phyloP scores from a whole-genome alignment of 2,888 invertebrate genomes.

The Clostera curtula region DNA sequence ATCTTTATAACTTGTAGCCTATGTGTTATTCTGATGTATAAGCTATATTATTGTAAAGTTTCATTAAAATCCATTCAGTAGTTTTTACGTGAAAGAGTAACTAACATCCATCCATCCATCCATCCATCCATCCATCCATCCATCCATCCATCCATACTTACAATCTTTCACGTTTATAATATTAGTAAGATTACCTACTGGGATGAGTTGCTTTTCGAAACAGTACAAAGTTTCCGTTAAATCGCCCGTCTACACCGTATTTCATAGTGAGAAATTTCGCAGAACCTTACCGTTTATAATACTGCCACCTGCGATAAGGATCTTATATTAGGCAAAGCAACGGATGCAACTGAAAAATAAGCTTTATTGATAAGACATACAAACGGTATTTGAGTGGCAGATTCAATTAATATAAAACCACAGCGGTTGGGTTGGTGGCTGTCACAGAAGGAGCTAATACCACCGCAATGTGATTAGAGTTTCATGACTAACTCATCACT shows the following conservation, averaged over 20 bases:
- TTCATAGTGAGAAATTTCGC: slow-evolving; percentile 40
- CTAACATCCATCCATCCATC: too few species aligned
- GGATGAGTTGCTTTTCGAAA: too few species aligned
- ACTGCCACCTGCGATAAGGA: slow-evolving; percentile 50
- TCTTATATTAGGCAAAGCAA: slow-evolving; percentile 30
- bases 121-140: too few species aligned
- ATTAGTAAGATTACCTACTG: too few species aligned
- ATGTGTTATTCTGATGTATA: too few species aligned
- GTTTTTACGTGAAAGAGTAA: too few species aligned
- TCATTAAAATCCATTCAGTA: too few species aligned
- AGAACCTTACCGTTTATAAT: slow-evolving; percentile 37
- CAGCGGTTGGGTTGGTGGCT: slow-evolving; percentile 35
- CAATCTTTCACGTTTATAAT: too few species aligned
- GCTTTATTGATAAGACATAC: slow-evolving; percentile 16
- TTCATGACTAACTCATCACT: slow-evolving; percentile 17
- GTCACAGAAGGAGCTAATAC: slow-evolving; percentile 33
- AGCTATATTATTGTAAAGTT: too few species aligned
- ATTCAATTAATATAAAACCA: slow-evolving; percentile 33
- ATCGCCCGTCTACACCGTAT: slow-evolving; percentile 12
- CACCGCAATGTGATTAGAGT: slow-evolving; percentile 30
- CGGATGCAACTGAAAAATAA: slow-evolving; percentile 17
- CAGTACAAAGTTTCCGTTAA: too few species aligned
- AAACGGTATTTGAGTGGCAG: slow-evolving; percentile 16
- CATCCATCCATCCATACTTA: too few species aligned
- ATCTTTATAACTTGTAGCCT: too few species aligned